These are phyloP conservation scores for Saturnia japonica DNA, from an alignment of 2,888 invertebrate species.

Conservation along the genomic window DNA sequence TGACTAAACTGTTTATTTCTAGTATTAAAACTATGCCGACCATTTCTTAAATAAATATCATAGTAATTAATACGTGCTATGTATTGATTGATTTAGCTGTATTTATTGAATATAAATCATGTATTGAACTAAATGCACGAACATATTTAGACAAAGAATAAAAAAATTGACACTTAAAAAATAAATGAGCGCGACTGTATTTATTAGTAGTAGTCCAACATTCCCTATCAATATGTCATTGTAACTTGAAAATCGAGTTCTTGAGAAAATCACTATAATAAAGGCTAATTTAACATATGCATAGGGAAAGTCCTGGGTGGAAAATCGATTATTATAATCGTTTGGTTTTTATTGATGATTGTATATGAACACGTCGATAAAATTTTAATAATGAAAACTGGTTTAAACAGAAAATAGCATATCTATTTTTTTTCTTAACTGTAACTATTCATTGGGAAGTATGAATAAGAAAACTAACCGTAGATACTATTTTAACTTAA, in stretches of 20 bases:
- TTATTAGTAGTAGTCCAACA: constrained; percentile 32
- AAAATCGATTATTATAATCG: constrained; percentile 72
- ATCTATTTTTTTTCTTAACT: too few species aligned
- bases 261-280: constrained; percentile 70
- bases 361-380: constrained; percentile 43
- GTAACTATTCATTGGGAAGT: too few species aligned
- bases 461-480: too few species aligned
- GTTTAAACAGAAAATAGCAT: too few species aligned
- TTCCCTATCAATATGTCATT: constrained; percentile 71
- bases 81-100: not conserved
- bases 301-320: constrained; percentile 67
- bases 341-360: constrained; percentile 45
- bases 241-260: constrained; percentile 66
- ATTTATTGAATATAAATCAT: not conserved
- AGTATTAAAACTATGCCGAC: too few species aligned
- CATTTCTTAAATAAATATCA: too few species aligned
- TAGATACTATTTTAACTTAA: too few species aligned
- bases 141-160: not conserved
- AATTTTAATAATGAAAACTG: too few species aligned
- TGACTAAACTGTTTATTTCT: too few species aligned
- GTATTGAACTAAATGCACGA: not conserved
- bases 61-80: not conserved
- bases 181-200: constrained; percentile 1
- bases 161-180: not conserved
- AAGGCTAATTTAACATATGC: constrained; percentile 67